Conservation (phyloP, 1,140 invertebrate species). For the Lordiphosa stackelbergi region DNA sequence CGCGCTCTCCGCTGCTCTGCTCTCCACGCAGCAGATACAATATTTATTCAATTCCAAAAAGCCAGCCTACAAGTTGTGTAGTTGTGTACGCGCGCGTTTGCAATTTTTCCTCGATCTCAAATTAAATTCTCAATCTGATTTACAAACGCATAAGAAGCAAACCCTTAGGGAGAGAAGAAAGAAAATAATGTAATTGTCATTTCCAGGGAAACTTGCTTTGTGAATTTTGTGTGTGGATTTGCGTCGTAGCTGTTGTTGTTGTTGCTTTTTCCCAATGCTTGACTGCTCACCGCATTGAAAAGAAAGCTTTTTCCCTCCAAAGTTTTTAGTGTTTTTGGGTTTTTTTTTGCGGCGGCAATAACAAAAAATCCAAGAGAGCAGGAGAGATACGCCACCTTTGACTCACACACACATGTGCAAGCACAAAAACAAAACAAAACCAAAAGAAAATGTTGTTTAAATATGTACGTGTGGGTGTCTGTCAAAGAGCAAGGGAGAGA, state of each 20-base stretch:
- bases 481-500: constrained; percentile 22
- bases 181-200: constrained; percentile 13
- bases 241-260: constrained; percentile 33
- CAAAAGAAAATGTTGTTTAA: constrained; percentile 45
- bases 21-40: constrained; percentile 5
- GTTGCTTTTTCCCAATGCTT: constrained; percentile 55
- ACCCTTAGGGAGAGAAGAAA: not conserved
- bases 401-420: constrained; percentile 29
- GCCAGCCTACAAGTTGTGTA: constrained; percentile 17
- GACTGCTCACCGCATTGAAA: constrained; percentile 56
- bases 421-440: constrained; percentile 12
- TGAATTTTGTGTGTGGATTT: constrained; percentile 9
- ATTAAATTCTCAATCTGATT: not conserved
- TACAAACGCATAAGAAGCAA: not conserved
- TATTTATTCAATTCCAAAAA: constrained; percentile 19
- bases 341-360: constrained; percentile 42
- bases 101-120: constrained; percentile 13
- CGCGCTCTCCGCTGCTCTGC: too few species aligned
- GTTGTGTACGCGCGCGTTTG: constrained; percentile 17
- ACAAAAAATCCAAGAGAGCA: constrained; percentile 41
- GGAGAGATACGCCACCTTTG: constrained; percentile 39
- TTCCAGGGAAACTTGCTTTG: constrained; percentile 22
- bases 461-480: constrained; percentile 21
- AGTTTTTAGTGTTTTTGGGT: constrained; percentile 18
- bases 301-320: constrained; percentile 62